Evolutionary conservation across 2,888 invertebrate species (phyloP).

Genomic region (Pollenia labialis): DNA sequence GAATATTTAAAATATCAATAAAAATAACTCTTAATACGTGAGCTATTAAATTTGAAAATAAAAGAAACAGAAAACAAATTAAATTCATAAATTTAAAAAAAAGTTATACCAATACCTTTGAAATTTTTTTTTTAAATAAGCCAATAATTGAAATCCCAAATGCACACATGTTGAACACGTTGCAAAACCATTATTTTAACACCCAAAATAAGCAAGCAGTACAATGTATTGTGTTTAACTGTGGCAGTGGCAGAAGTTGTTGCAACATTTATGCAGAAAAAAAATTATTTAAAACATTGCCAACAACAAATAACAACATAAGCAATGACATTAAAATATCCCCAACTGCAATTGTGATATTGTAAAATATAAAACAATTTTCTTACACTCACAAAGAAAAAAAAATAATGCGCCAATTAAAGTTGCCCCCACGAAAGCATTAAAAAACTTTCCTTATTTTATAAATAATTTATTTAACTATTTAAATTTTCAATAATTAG

Average conservation of each 20-base stretch:
- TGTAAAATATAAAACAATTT: conserved; percentile 17
- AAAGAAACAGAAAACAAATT: conserved; percentile 36
- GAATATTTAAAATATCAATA: neutral
- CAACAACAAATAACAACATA: conserved; percentile 71
- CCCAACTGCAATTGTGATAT: conserved; percentile 48
- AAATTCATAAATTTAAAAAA: conserved; percentile 43
- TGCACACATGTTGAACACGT: conserved; percentile 77
- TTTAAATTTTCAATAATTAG: too few relatives aligned
- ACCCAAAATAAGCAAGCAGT: conserved; percentile 25
- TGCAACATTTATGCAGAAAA: conserved; percentile 31
- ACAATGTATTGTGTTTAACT: neutral
- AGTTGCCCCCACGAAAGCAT: too few relatives aligned
- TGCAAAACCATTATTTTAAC: conserved; percentile 76
- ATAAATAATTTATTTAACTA: too few relatives aligned
- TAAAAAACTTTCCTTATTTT: too few relatives aligned
- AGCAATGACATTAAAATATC: conserved; percentile 71
- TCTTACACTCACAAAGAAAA: conserved; percentile 23
- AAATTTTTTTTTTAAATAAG: conserved; percentile 78
- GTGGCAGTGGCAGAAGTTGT: conserved; percentile 1
- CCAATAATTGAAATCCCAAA: conserved; percentile 83
- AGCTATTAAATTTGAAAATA: conserved; percentile 32
- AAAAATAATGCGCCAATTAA: too few relatives aligned
- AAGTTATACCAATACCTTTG: conserved; percentile 29
- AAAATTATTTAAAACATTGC: conserved; percentile 51
- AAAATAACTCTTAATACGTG: conserved; percentile 38